phyloP scores from a whole-genome alignment of 2,113 vertebrate species.

The Anseranas semipalmata region DNA sequence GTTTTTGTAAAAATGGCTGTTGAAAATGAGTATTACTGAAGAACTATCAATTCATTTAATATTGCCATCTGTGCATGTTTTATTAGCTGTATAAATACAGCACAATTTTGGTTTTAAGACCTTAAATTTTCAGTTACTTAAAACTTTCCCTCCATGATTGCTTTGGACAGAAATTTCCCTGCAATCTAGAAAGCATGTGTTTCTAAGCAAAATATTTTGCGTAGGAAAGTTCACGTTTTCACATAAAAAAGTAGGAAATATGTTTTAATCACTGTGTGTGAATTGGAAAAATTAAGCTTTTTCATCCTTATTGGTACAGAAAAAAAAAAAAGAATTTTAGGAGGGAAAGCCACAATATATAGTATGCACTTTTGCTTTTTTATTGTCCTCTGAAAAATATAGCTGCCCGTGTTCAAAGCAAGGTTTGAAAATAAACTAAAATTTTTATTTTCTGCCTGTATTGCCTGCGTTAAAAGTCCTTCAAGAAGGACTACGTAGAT shows the following conservation, averaged over 20 bases:
- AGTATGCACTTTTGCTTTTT: background rate
- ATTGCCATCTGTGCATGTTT: background rate
- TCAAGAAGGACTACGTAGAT: background rate
- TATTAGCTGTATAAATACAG: background rate
- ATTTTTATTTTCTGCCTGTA: background rate
- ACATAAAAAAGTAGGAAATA: background rate
- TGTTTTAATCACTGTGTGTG: background rate
- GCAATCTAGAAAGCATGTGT: background rate
- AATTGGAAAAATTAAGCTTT: background rate
- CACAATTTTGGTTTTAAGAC: background rate
- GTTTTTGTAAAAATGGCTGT: background rate
- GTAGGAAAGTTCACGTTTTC: background rate
- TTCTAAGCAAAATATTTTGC: background rate
- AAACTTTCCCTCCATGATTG: background rate
- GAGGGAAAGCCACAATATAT: background rate
- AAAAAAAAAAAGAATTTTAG: background rate
- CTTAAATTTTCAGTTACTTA: background rate
- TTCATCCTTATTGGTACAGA: background rate
- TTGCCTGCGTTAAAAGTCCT: background rate
- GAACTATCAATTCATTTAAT: background rate
- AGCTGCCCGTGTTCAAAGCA: background rate
- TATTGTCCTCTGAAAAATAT: background rate
- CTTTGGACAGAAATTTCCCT: background rate
- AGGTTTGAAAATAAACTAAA: background rate
- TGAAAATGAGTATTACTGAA: background rate